Evolutionary conservation across 1,140 invertebrate species (phyloP).

Genomic region (Drosophila nannoptera): DNA sequence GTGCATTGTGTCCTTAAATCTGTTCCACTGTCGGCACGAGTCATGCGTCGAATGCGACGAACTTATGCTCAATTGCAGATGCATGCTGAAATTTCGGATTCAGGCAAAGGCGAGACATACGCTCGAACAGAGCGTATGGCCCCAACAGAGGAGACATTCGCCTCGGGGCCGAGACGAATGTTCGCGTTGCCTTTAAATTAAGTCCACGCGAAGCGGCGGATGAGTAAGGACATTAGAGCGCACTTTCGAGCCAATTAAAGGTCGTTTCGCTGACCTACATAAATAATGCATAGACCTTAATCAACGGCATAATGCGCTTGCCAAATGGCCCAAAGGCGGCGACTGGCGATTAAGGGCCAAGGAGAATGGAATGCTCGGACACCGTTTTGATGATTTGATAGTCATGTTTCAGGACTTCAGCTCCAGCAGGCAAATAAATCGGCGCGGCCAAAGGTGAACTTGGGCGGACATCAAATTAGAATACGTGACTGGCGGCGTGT

Average conservation of each 20-base stretch:
- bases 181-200: conserved; percentile 46
- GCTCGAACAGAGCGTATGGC: too few relatives aligned
- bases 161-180: conserved; percentile 27
- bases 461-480: conserved; percentile 44
- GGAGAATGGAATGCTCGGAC: conserved; percentile 30
- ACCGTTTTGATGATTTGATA: conserved; percentile 63
- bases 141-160: not conserved
- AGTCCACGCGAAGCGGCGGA: too few relatives aligned
- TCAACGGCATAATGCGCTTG: conserved; percentile 67
- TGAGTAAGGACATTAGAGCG: conserved; percentile 52
- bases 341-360: conserved; percentile 8
- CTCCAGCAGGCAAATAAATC: conserved; percentile 17
- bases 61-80: too few relatives aligned
- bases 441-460: conserved; percentile 10
- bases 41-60: not conserved
- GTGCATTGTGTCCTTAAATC: conserved; percentile 38
- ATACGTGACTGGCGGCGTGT: conserved; percentile 42
- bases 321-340: conserved; percentile 57
- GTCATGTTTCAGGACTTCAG: conserved; percentile 17
- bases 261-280: conserved; percentile 71
- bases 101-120: too few relatives aligned
- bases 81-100: not conserved
- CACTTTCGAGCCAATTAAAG: conserved; percentile 71
- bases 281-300: conserved; percentile 75
- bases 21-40: conserved; percentile 21